Percentiles rank a stretch among this genome's conserved stretches.
Conservation (phyloP, 2,113 vertebrate species). For the Nothobranchius kuhntae region DNA sequence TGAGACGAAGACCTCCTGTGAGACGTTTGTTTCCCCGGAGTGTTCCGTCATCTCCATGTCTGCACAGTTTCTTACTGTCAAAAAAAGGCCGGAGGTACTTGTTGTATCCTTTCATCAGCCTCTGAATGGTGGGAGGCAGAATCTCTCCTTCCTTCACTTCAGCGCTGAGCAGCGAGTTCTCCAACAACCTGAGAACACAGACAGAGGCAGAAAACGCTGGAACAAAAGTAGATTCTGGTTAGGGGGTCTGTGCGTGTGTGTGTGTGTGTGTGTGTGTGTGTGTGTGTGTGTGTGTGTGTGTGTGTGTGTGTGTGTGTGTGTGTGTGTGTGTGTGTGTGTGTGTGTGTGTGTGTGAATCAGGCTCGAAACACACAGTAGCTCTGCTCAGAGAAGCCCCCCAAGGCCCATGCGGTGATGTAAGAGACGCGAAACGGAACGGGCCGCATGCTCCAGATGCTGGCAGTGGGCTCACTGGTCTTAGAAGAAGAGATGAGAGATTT, state of each 20-base stretch:
- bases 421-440: slow-evolving; percentile 51
- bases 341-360: slow-evolving; percentile 53
- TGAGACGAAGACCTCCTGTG: slow-evolving; percentile 11
- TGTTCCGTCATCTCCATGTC: slow-evolving; percentile 38
- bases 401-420: slow-evolving; percentile 63
- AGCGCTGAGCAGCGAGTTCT: slow-evolving; percentile 72
- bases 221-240: slow-evolving; percentile 6
- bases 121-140: slow-evolving; percentile 89
- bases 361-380: slow-evolving; percentile 55
- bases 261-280: not conserved
- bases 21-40: slow-evolving; percentile 31
- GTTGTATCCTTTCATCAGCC: slow-evolving; percentile 92
- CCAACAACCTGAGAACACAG: slow-evolving; percentile 74
- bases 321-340: slow-evolving; percentile 9
- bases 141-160: slow-evolving; percentile 85
- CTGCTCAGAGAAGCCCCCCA: slow-evolving; percentile 43
- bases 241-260: too few species aligned
- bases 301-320: slow-evolving; percentile 26
- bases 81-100: slow-evolving; percentile 93
- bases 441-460: slow-evolving; percentile 42
- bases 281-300: not conserved
- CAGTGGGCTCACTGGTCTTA: slow-evolving; percentile 28
- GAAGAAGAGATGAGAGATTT: not conserved
- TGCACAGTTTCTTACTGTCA: slow-evolving; percentile 82
- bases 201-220: slow-evolving; percentile 17